phyloP scores from a whole-genome alignment of 1,140 invertebrate genomes.

The Zelostemma sp. region DNA sequence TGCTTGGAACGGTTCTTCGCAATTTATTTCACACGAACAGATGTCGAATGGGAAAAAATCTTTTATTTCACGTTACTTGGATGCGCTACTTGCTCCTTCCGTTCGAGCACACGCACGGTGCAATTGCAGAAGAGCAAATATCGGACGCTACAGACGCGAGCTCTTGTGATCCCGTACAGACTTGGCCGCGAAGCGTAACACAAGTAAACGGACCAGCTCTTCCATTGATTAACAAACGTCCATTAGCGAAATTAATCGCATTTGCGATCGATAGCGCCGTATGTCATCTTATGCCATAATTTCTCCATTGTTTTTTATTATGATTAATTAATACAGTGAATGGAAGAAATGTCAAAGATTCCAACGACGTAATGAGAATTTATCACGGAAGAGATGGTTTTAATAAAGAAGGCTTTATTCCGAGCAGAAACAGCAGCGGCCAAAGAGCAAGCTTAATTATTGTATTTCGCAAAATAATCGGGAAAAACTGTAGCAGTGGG shows the following conservation, averaged over 20 bases:
- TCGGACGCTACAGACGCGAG: conserved; percentile 15
- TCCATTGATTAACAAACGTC: conserved; percentile 64
- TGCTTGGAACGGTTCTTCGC: not conserved
- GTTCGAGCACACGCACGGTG: conserved; percentile 26
- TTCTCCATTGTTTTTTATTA: too few relatives aligned
- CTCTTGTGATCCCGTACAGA: conserved; percentile 19
- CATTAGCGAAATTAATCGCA: conserved; percentile 66
- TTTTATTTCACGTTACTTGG: not conserved
- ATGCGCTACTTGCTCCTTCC: conserved; percentile 13
- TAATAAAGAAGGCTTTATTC: conserved; percentile 41
- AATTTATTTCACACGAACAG: not conserved
- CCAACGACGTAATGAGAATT: conserved; percentile 49
- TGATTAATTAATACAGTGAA: too few relatives aligned
- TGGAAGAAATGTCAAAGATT: too few relatives aligned
- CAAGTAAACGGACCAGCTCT: conserved; percentile 51
- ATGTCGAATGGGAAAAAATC: not conserved
- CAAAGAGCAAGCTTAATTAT: conserved; percentile 48
- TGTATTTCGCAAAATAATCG: conserved; percentile 41
- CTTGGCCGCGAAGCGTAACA: conserved; percentile 26
- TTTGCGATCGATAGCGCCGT: conserved; percentile 48
- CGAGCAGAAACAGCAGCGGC: conserved; percentile 43
- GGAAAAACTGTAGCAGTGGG: conserved; percentile 49
- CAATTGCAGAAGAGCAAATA: conserved; percentile 37
- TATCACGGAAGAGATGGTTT: conserved; percentile 31
- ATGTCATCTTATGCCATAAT: too few relatives aligned